Evolutionary conservation across 2,113 vertebrate genomes (phyloP), one percentile per base, ranked within the genome.

Genomic region (Entelurus aequoreus): DNA sequence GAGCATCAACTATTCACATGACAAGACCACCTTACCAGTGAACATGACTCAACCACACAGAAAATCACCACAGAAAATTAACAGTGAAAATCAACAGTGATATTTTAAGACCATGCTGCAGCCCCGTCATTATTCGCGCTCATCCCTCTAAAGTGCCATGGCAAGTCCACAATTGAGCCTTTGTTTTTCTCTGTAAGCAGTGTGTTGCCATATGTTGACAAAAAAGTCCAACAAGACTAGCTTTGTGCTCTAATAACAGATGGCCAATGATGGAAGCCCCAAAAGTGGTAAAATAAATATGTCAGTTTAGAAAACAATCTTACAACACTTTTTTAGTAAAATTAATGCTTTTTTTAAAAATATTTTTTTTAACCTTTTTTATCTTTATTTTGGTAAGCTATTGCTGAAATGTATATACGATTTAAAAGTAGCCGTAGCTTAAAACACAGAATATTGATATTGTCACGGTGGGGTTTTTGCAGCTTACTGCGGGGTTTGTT

Each of bases 1-100:
- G 36, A 6, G 62, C 74, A 83, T 84, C 79, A 78, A 85, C 84
- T 85, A 85, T 88, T 81, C 60, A 83, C 55, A 68, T n/a, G 64
- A 81, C 68, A 71, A 80, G 76, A 83, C 67, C 59, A 55, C 63
- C 56, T 48, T 56, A 73, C 60, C 21, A 57, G 60, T 72, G 67
- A 72, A 72, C 51, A 65, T 6, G 36, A 28, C 28, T 28, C 28
- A 28, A 1, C 28, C 28, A 28, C 28, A 28, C 4, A 28, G 28
- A 28, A 28, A 28, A 28, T 28, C 28, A 28, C 28, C 1, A 28
- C 28, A 28, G 28, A 28, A 28, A 53, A 69, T 76, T n/a, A 65
- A 62, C 56, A 51, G 19, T 40, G 12, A 60, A 71, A 53, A 69
- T 76, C 19, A 65, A 62, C 56, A 51, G 19, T 40, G 12, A 60